Base-by-base conservation (phyloP, 1,140 invertebrate genomes). In the Papilio aristodemus region DNA sequence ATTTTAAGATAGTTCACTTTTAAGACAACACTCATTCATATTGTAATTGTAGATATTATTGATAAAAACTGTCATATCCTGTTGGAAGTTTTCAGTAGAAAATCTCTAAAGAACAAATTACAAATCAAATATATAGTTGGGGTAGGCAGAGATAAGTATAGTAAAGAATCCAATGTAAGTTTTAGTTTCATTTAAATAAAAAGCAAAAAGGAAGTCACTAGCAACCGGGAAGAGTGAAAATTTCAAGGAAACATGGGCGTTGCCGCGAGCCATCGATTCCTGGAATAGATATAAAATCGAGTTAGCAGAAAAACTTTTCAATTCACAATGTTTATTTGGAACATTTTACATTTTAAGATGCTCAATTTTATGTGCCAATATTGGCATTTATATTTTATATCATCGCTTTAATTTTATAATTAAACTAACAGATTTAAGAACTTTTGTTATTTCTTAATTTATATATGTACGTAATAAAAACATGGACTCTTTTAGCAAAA, bases 261-360 rank as follows among this genome's bases (percentile, higher is more conserved):
- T 50, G 63, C 63, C 63, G 63, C 63, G 25, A 66, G 63, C 63
- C 63, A 66, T 66, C 63, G 63, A 66, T 66, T 66, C 63, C 41
- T 66, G 63, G 25, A 46, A 66, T 66, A 50, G 63, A 66, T 66
- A 66, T 66, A 50, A 66, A 66, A 66, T 66, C 11, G 63, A 66
- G 63, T 66, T 66, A 66, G 13, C 63, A 66, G 39, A 50, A 50
- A 66, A 66, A 46, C 39, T 66, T 66, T 66, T 66, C 63, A 66
- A 66, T 66, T 66, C 50, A n/a, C 63, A 36, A 41, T 50, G 63
- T 66, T 66, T 66, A 66, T 27, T 5, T 9, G 32, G 63, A 36
- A 13, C 36, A 11, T 50, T 66, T 50, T 66, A 64, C 25, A 66
- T 66, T 66, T 66, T 66, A 50, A n/a, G 63, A 39, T 66, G 22